Conservation (phyloP, 2,888 invertebrate species). For the Troides helena region DNA sequence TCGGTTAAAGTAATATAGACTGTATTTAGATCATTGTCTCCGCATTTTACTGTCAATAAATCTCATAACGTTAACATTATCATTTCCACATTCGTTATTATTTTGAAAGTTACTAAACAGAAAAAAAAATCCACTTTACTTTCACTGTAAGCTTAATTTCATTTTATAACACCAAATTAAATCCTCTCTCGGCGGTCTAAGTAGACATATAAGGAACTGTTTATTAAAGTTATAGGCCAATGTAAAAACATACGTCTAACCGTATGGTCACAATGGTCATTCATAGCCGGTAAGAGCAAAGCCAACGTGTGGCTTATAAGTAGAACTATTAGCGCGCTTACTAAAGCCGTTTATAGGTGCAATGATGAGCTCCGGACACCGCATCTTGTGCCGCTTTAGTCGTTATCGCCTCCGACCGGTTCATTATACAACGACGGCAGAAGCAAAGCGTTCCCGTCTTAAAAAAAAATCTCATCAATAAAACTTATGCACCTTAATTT, state of each 20-base stretch:
- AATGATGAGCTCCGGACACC: slow-evolving; percentile 22
- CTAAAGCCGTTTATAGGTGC: slow-evolving; percentile 19
- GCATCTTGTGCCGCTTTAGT: slow-evolving; percentile 7
- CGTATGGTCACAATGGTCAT: slow-evolving; percentile 1
- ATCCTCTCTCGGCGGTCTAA: neutral
- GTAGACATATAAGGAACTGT: neutral
- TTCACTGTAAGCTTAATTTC: neutral
- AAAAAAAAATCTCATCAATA: neutral
- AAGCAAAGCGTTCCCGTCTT: neutral
- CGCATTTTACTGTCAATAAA: too few relatives aligned
- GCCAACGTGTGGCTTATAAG: slow-evolving; percentile 10
- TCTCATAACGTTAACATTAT: too few relatives aligned
- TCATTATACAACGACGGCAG: neutral
- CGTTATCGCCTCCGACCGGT: slow-evolving; percentile 26
- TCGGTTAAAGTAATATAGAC: too few relatives aligned
- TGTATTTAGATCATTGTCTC: too few relatives aligned
- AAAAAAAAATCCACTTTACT: neutral
- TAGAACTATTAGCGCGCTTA: slow-evolving; percentile 19
- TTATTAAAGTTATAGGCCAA: slow-evolving; percentile 18
- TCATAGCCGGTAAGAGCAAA: slow-evolving; percentile 12
- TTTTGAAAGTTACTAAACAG: too few relatives aligned
- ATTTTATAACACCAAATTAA: neutral
- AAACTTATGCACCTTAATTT: neutral
- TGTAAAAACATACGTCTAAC: slow-evolving; percentile 13
- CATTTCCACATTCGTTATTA: too few relatives aligned